phyloP scores from a whole-genome alignment of 2,797 vertebrate species.

The Xenops minutus region DNA sequence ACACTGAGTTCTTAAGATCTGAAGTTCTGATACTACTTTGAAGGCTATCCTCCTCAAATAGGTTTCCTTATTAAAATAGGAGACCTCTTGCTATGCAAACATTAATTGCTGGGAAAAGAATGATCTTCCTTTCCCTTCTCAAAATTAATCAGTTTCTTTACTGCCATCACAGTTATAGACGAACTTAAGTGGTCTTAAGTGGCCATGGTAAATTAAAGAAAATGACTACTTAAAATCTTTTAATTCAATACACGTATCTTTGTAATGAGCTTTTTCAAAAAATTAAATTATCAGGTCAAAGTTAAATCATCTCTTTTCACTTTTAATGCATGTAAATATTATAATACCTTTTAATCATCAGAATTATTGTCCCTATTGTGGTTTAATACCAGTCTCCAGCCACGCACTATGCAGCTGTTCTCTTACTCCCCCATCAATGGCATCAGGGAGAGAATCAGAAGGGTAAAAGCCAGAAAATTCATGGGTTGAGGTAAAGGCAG shows the following conservation, averaged over 20 bases:
- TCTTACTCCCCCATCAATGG: neutral
- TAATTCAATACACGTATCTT: neutral
- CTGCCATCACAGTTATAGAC: neutral
- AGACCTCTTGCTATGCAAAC: neutral
- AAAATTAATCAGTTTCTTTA: neutral
- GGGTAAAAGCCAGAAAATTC: neutral
- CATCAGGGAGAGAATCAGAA: neutral
- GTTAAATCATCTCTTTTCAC: neutral
- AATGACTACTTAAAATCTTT: neutral
- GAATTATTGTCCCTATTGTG: neutral
- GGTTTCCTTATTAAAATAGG: neutral
- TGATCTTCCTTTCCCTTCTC: neutral
- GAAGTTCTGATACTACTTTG: neutral
- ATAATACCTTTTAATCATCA: neutral
- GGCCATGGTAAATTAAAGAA: neutral
- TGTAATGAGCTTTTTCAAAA: neutral
- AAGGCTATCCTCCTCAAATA: neutral
- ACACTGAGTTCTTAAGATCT: neutral
- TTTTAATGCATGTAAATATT: neutral
- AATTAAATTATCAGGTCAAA: neutral
- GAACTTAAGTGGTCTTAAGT: neutral
- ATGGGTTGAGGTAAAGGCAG: neutral
- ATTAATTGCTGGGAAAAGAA: neutral
- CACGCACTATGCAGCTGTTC: neutral
- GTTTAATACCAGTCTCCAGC: neutral